phyloP scores from a whole-genome alignment of 1,140 invertebrate species.

The Drosophila bifasciata region DNA sequence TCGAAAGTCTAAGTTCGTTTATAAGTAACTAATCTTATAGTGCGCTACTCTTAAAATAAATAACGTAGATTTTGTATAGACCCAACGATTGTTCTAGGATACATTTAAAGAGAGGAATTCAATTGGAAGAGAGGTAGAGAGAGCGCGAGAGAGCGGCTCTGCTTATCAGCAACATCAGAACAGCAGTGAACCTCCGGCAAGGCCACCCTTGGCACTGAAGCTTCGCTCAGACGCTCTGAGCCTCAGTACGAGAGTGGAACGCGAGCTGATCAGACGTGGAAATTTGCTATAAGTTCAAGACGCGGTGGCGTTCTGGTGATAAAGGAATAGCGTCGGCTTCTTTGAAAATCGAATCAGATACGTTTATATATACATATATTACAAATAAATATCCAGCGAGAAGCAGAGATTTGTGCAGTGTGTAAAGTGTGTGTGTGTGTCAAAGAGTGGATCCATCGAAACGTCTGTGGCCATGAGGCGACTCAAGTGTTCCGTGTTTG shows the following conservation, averaged over 20 bases:
- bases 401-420: conserved; percentile 1
- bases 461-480: conserved; percentile 64
- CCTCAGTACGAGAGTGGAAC: conserved; percentile 61
- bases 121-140: conserved; percentile 3
- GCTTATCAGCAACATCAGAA: conserved; percentile 55
- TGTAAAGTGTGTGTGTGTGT: conserved; percentile 23
- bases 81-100: conserved; percentile 5
- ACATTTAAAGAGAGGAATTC: conserved; percentile 7
- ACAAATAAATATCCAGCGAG: conserved; percentile 17
- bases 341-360: conserved; percentile 57
- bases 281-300: conserved; percentile 10
- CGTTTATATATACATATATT: conserved; percentile 35
- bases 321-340: conserved; percentile 43
- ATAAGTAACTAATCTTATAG: conserved; percentile 46
- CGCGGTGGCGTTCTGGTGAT: conserved; percentile 21
- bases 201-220: conserved; percentile 51
- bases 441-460: conserved; percentile 33
- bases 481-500: conserved; percentile 75
- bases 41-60: conserved; percentile 41
- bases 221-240: conserved; percentile 31
- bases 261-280: conserved; percentile 55
- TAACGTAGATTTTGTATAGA: conserved; percentile 45
- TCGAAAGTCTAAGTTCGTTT: conserved; percentile 48
- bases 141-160: conserved; percentile 25
- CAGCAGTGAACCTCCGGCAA: conserved; percentile 58